A percentile compares a stretch with the other conserved stretches of the same genome.
Conservation (phyloP, 2,888 invertebrate genomes). For the Pheosia tremula region DNA sequence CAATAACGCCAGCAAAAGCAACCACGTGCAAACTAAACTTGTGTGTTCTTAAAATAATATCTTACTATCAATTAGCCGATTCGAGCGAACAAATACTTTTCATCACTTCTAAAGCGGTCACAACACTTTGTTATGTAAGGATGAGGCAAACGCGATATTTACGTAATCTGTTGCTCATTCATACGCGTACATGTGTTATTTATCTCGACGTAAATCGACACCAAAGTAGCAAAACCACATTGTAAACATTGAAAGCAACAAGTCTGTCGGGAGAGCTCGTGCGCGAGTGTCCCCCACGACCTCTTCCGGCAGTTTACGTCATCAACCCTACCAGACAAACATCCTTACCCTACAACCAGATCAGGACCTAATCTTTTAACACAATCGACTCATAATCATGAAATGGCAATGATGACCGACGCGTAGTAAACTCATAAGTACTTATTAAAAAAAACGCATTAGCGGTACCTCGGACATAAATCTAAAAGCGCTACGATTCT, state of each 20-base stretch:
- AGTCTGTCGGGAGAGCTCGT: conserved; percentile 55
- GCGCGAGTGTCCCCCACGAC: conserved; percentile 48
- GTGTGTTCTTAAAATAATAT: conserved; percentile 28
- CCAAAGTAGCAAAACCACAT: conserved; percentile 53
- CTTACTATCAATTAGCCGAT: conserved; percentile 33
- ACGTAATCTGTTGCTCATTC: conserved; percentile 48
- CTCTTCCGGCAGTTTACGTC: conserved; percentile 59
- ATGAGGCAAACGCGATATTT: conserved; percentile 26
- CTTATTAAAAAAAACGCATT: conserved; percentile 18
- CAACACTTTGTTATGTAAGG: conserved; percentile 37
- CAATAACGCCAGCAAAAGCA: conserved; percentile 24
- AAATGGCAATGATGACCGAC: conserved; percentile 32
- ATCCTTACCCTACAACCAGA: conserved; percentile 43
- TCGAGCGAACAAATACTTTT: conserved; percentile 35
- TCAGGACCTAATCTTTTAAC: background rate
- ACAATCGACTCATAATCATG: conserved; percentile 20
- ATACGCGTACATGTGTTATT: conserved; percentile 43
- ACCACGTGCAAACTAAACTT: conserved; percentile 24
- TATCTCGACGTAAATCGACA: conserved; percentile 47
- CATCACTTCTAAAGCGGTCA: conserved; percentile 30
- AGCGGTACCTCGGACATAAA: conserved; percentile 7
- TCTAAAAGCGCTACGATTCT: conserved; percentile 25
- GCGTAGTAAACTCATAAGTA: conserved; percentile 35
- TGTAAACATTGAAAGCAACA: conserved; percentile 72
- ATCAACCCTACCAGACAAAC: conserved; percentile 46